phyloP scores from a whole-genome alignment of 2,113 vertebrate genomes.

The human (Homo sapiens) region GRCh38 chr6:158391501-158392000 shows the following conservation, averaged over 20 bases:
- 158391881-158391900: not conserved
- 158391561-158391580: not conserved
- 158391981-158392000: not conserved
- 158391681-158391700: not conserved
- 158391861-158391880: too few species aligned
- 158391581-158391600: not conserved
- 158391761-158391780: not conserved
- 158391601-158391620: not conserved
- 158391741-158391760: not conserved
- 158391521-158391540: not conserved
- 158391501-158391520: not conserved
- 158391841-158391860: not conserved
- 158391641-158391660: not conserved
- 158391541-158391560: not conserved
- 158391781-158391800: not conserved
- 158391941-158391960: not conserved
- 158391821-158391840: not conserved
- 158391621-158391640: not conserved
- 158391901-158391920: not conserved
- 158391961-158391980: not conserved
- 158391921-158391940: not conserved
- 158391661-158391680: too few species aligned
- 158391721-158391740: fast-evolving
- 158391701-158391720: not conserved
- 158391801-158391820: not conserved